Evolutionary conservation across 2,888 invertebrate species (phyloP), one percentile per base, ranked within the genome.

Genomic region (Epicampocera succincta): DNA sequence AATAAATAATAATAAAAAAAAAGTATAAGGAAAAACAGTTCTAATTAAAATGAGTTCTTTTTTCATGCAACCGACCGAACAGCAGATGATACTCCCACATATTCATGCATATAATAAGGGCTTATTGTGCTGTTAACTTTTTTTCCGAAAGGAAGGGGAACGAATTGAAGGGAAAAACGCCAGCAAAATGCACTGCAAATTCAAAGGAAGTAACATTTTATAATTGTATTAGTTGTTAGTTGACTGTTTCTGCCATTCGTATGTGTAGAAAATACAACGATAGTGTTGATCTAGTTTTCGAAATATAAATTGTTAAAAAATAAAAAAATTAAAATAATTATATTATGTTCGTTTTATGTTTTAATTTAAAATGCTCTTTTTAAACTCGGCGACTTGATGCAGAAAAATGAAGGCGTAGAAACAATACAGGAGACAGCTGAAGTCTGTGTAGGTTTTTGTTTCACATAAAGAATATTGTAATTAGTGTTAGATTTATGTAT

Each of bases 21-120:
- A 40, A 40, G 50, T 15, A 33, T 60, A 60, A 44, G 13, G 46
- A 25, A 60, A 76, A 69, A 46, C 54, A 77, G 63, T 71, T 77
- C 69, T 71, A 77, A 77, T 77, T 77, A 77, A 77, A 77, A 71
- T 69, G 44, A 71, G 56, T 71, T 71, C 56, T 69, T 42, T 72
- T 12, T 58, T n/a, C 44, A 2, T 21, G 4, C 9, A 17, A 17
- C 40, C 21, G 1, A 21, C 48, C 15, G 11, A 54, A 44, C 60
- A 60, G 21, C 61, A 46, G 54, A 29, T 52, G 50, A 58, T 33
- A 40, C 65, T 56, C 65, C 65, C 65, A 48, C 48, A 66, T 21
- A 76, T 61, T 58, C 63, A 29, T 12, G 38, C 40, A 71, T 71
- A 77, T 71, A 77, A 71, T 71, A 77, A 71, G 63, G 29, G 69